A percentile compares a stretch with the other conserved stretches of the same genome.
Evolutionary conservation across 2,888 invertebrate genomes (phyloP).

Genomic region (Lingula anatina): DNA sequence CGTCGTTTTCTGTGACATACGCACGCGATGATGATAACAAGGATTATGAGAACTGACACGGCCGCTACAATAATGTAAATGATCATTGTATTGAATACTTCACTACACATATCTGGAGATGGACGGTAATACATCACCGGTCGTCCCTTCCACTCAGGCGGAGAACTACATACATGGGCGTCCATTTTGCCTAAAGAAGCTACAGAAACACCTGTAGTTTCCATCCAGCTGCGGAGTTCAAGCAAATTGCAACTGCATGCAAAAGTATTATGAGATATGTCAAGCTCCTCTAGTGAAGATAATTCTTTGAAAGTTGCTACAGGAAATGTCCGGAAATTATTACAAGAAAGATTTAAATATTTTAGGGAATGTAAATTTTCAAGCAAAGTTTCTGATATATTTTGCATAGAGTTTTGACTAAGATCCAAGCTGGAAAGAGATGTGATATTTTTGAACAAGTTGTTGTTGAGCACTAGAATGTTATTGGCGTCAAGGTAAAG

Average conservation of each 20-base stretch:
- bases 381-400: conserved; percentile 19
- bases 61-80: too few relatives aligned
- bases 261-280: conserved; percentile 34
- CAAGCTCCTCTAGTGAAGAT: conserved; percentile 21
- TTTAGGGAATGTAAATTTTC: conserved; percentile 17
- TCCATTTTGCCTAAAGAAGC: too few relatives aligned
- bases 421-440: conserved; percentile 22
- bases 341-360: conserved; percentile 21
- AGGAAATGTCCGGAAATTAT: conserved; percentile 19
- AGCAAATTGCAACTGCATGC: conserved; percentile 34
- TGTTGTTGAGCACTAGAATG: too few relatives aligned
- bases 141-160: too few relatives aligned
- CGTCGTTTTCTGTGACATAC: too few relatives aligned
- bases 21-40: too few relatives aligned
- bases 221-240: conserved; percentile 31
- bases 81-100: too few relatives aligned
- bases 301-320: conserved; percentile 20
- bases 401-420: conserved; percentile 25
- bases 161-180: too few relatives aligned
- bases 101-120: too few relatives aligned
- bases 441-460: conserved; percentile 17
- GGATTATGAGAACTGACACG: too few relatives aligned
- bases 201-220: too few relatives aligned
- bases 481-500: conserved; percentile 10
- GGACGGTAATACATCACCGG: too few relatives aligned